Base-by-base conservation (phyloP, 2,888 invertebrate species). In the Fabriciana adippe region DNA sequence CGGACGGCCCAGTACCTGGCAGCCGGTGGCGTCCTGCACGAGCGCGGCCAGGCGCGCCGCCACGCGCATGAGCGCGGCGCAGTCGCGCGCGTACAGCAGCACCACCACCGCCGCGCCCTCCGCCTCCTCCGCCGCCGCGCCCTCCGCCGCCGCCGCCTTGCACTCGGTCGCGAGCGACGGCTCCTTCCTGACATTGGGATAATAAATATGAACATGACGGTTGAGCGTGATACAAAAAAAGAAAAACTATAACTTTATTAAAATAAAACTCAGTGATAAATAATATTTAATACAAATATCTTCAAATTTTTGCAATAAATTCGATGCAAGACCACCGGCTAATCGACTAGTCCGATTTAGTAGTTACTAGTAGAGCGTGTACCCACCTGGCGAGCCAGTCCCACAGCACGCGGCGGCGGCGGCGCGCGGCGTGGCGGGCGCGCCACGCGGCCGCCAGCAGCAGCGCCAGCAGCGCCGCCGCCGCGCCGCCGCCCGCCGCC, bases 11-110 rank as follows among this genome's bases (percentile, higher is more conserved):
- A 4, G 26, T 26, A 26, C 26, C 26, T 26, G 26, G 26, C 26
- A 26, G 26, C 26, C 26, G 26, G 26, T 26, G 26, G 26, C 26
- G 35, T 8, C 35, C 55, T 16, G 8, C 72, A 92, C 74, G 66
- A 89, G 56, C 63, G 3, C 56, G 50, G 60, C 73, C 41, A 93
- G 82, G 47, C 79, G 77, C 1, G 61, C 73, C 54, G 85, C 78
- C 15, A 82, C 80, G 6, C 76, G 76, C 80, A 82, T 81, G 13
- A 86, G 85, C 14, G 65, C 75, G 53, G 79, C 78, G 60, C 89
- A 85, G 80, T 93, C 93, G 16, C 92, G 81, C 66, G 93, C 91
- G 83, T 93, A 92, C 79, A 93, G 78, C 75, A 93, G 77, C 74
- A 93, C 72, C 55, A 64, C 63, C 59, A 72, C 47, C 54, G 72